These are phyloP conservation scores for Podarcis cretensis DNA, from an alignment of 2,113 vertebrate genomes.

Conservation along the genomic window DNA sequence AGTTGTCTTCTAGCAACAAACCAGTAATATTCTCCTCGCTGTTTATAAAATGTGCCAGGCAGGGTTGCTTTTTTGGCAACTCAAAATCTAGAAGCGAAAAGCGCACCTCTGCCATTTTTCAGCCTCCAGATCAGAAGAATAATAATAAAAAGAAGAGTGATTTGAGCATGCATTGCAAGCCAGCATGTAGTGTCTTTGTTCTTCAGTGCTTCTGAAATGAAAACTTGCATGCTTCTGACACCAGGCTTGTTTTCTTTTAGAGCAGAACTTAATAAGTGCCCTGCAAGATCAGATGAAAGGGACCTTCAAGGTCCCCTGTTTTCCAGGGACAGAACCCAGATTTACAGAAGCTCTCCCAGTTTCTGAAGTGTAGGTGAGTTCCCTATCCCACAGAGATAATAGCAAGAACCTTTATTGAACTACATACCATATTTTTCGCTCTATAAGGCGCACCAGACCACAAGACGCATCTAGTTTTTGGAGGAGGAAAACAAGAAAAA, in stretches of 20 bases:
- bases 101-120: neutral
- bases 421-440: too few relatives aligned
- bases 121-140: neutral
- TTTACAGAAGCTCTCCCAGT: too few relatives aligned
- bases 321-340: neutral
- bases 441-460: too few relatives aligned
- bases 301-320: neutral
- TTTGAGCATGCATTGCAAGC: neutral
- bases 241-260: neutral
- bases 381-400: too few relatives aligned
- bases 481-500: too few relatives aligned
- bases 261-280: neutral
- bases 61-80: neutral
- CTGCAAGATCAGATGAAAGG: neutral
- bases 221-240: neutral
- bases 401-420: too few relatives aligned
- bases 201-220: neutral
- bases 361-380: too few relatives aligned
- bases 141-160: neutral
- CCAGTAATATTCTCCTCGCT: conserved; percentile 17
- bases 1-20: conserved; percentile 25
- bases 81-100: neutral
- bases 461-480: too few relatives aligned
- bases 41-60: neutral
- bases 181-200: neutral